A percentile compares a stretch with the other conserved stretches of the same genome.
Conservation (phyloP, 2,113 vertebrate species). For the Chlamydotis undulata region DNA sequence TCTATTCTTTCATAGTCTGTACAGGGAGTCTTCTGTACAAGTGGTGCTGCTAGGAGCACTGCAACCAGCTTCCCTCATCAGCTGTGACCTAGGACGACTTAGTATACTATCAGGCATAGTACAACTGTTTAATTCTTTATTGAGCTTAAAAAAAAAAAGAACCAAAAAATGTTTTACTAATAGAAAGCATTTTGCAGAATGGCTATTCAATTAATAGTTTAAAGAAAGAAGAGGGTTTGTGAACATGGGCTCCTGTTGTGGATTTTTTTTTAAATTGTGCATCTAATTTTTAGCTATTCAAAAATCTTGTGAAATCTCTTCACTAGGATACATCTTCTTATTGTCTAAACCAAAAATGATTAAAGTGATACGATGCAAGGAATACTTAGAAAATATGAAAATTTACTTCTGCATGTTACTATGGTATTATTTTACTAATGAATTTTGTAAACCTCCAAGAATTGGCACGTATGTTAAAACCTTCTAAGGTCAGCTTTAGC, state of each 20-base stretch:
- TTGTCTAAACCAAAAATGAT: background rate
- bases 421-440: background rate
- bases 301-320: background rate
- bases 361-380: background rate
- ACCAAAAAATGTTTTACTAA: background rate
- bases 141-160: background rate
- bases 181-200: background rate
- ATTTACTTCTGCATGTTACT: background rate
- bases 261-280: background rate
- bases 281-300: background rate
- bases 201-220: background rate
- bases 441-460: background rate
- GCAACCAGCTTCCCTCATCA: background rate
- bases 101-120: background rate
- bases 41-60: background rate
- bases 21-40: conserved; percentile 2
- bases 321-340: background rate
- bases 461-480: background rate
- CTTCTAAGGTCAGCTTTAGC: background rate
- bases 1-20: conserved; percentile 39
- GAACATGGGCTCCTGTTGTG: background rate
- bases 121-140: background rate
- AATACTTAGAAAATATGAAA: background rate
- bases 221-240: background rate
- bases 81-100: background rate